phyloP scores from a whole-genome alignment of 2,113 vertebrate species.

The Picathartes gymnocephalus region DNA sequence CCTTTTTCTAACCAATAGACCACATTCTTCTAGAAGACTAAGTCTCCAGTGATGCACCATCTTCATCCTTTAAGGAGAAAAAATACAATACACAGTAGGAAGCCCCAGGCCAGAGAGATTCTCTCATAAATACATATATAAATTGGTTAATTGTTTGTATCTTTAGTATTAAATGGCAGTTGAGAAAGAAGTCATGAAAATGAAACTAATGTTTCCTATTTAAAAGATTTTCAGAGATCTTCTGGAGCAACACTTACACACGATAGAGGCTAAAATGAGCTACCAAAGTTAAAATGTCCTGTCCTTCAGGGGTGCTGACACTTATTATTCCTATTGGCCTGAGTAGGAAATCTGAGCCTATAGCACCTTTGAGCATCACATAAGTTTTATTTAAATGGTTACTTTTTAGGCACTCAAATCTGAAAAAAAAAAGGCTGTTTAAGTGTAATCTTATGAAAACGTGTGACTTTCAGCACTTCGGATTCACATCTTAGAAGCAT shows the following conservation, averaged over 20 bases:
- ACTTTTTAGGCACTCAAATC: constrained; percentile 29
- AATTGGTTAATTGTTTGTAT: background rate
- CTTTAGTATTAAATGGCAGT: background rate
- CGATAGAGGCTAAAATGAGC: background rate
- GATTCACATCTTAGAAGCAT: background rate
- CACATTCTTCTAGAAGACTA: background rate
- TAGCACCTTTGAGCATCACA: constrained; percentile 26
- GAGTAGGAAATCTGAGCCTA: constrained; percentile 24
- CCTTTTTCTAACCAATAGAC: background rate
- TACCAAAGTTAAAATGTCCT: background rate
- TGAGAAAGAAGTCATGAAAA: background rate
- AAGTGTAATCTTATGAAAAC: background rate
- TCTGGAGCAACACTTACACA: background rate
- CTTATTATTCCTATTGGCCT: constrained; percentile 18
- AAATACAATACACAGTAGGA: background rate
- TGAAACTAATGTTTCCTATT: background rate
- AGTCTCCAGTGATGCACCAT: background rate
- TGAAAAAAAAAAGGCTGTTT: background rate
- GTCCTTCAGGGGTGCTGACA: background rate
- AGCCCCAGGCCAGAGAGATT: background rate
- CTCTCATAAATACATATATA: background rate
- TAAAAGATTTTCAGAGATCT: background rate
- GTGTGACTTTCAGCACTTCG: background rate
- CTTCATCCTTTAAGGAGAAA: background rate
- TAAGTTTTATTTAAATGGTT: background rate